These are phyloP conservation scores for Drosophila cognata DNA, from an alignment of 2,888 invertebrate genomes.

Conservation along the genomic window DNA sequence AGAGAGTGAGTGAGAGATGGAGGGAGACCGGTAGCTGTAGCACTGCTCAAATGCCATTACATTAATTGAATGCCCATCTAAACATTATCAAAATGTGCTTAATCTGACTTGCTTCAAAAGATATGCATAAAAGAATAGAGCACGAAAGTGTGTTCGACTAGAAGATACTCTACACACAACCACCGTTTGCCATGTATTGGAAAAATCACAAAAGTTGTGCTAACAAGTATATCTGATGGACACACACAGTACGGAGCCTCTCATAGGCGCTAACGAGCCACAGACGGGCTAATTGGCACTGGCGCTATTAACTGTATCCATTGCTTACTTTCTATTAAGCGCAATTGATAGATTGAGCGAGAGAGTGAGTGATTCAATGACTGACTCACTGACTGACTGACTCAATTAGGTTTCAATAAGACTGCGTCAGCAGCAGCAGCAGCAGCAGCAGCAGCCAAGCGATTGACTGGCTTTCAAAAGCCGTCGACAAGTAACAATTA, in stretches of 20 bases:
- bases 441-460: constrained; percentile 32
- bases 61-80: constrained; percentile 23
- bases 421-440: constrained; percentile 10
- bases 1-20: too few species aligned
- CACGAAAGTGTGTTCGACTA: background rate
- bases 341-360: constrained; percentile 20
- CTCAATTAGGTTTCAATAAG: constrained; percentile 71
- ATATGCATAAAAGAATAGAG: too few species aligned
- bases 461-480: constrained; percentile 44
- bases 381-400: constrained; percentile 38
- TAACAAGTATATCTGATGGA: background rate
- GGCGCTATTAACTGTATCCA: constrained; percentile 12
- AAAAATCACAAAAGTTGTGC: background rate
- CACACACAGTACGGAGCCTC: too few species aligned
- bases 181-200: background rate
- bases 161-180: background rate
- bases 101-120: background rate
- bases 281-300: constrained; percentile 3
- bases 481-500: constrained; percentile 56
- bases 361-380: constrained; percentile 21
- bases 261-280: background rate
- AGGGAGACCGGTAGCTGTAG: background rate
- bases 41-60: constrained; percentile 20
- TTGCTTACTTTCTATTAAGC: constrained; percentile 17
- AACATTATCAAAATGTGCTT: constrained; percentile 8